These are phyloP conservation scores for Cynocephalus volans DNA, from an alignment of 2,113 vertebrate species.

Conservation along the genomic window DNA sequence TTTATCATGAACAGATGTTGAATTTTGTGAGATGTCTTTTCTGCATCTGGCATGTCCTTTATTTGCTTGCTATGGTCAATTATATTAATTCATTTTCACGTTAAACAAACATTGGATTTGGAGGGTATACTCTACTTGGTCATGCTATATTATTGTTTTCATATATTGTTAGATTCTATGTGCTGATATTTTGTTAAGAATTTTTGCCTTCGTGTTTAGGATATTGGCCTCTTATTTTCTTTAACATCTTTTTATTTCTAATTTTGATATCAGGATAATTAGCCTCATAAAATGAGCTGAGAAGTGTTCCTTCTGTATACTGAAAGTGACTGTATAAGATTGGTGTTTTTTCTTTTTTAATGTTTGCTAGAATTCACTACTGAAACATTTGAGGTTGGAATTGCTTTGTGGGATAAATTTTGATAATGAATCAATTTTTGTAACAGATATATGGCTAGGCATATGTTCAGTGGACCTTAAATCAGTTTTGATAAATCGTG, in stretches of 20 bases:
- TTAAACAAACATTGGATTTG: constrained; percentile 22
- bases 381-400: background rate
- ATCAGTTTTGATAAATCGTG: constrained; percentile 9
- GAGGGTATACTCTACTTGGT: background rate
- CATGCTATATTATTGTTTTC: background rate
- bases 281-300: background rate
- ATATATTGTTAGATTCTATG: background rate
- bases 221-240: constrained; percentile 8
- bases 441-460: background rate
- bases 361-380: background rate
- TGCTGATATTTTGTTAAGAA: constrained; percentile 13
- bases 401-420: constrained; percentile 22
- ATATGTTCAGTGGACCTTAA: background rate
- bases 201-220: background rate
- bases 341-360: background rate
- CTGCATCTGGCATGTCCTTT: background rate
- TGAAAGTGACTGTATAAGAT: background rate
- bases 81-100: constrained; percentile 2
- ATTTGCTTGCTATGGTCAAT: background rate
- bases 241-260: background rate
- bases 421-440: constrained; percentile 30
- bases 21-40: background rate
- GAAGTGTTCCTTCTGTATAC: background rate
- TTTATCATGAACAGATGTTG: background rate
- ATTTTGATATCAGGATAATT: background rate